Percentiles rank a stretch among this genome's conserved stretches.
Evolutionary conservation across 2,797 vertebrate genomes (phyloP).

Genomic region (Tragopan temminckii): DNA sequence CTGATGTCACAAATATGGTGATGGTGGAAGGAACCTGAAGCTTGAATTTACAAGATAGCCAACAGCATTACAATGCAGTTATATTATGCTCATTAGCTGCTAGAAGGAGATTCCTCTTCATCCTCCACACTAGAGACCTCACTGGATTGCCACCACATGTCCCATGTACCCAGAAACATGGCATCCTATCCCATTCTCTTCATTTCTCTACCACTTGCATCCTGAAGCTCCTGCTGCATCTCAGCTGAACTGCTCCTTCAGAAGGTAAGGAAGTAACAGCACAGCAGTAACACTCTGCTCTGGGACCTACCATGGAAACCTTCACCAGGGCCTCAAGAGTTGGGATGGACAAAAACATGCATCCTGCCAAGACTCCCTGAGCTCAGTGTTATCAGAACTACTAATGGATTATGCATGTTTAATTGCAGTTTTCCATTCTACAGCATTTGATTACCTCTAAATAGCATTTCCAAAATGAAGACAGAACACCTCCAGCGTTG

Average conservation of each 20-base stretch:
- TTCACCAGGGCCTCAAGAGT: background rate
- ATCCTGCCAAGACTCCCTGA: too few species aligned
- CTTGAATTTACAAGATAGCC: background rate
- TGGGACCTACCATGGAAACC: background rate
- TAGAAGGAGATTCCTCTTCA: background rate
- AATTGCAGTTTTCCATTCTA: too few species aligned
- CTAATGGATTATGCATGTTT: too few species aligned
- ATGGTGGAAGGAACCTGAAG: background rate
- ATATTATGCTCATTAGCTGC: background rate
- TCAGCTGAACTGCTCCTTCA: background rate
- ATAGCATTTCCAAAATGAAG: too few species aligned
- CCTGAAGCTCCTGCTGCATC: background rate
- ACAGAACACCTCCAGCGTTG: too few species aligned
- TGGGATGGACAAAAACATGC: too few species aligned
- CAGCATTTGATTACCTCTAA: too few species aligned
- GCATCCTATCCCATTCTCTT: background rate
- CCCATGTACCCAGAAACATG: background rate
- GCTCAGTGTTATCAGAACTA: too few species aligned
- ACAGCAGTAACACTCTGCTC: background rate
- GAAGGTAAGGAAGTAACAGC: background rate
- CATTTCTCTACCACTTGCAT: background rate
- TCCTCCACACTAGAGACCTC: background rate
- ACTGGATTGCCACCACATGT: fast-evolving
- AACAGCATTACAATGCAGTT: background rate
- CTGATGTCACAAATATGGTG: fast-evolving